Base-by-base conservation (phyloP, 2,113 vertebrate genomes). In the Budorcas taxicolor region DNA sequence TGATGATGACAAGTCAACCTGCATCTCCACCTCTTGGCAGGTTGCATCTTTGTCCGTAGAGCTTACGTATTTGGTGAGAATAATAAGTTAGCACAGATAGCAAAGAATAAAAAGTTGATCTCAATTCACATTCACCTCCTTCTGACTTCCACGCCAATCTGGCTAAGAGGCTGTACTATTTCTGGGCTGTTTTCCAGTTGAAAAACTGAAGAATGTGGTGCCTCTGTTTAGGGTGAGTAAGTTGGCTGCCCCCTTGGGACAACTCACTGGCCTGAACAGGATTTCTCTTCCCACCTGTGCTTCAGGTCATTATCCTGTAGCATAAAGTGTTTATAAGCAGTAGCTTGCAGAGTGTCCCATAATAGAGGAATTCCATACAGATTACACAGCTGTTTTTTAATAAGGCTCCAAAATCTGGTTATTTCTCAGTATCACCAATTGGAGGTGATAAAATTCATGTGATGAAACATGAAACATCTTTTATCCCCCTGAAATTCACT, bases 151-250 rank as follows among this genome's bases (percentile, higher is more conserved):
- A 87, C 85, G 62, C 80, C 40, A 62, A 23, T 78, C 78, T 95
- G 55, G 36, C 33, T 31, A 86, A 85, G 55, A 89, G 67, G 12
- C 25, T 52, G 1, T 43, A 60, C 47, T 7, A 25, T 78, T 95
- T 86, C 50, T 87, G 86, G 86, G 91, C 55, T 87, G 17, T 53
- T 95, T 96, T 92, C 82, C 86, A 91, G 86, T 62, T 57, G 31
- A 76, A 92, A 91, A 91, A 43, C 40, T 36, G 29, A 50, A 85
- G 92, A 94, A 95, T 25, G 58, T 1, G 12, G n/a, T 92, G 84
- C 85, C 45, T 85, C 91, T 91, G 6, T 76, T 85, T 10, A 16
- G 52, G 78, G 14, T 78, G n/a, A 90, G 71, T 76, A 67, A 95
- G 84, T 53, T 67, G 88, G 76, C 85, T 55, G 76, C 47, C 55